Evolutionary conservation across 2,797 vertebrate species (phyloP).

Genomic region (Nannoperca australis): DNA sequence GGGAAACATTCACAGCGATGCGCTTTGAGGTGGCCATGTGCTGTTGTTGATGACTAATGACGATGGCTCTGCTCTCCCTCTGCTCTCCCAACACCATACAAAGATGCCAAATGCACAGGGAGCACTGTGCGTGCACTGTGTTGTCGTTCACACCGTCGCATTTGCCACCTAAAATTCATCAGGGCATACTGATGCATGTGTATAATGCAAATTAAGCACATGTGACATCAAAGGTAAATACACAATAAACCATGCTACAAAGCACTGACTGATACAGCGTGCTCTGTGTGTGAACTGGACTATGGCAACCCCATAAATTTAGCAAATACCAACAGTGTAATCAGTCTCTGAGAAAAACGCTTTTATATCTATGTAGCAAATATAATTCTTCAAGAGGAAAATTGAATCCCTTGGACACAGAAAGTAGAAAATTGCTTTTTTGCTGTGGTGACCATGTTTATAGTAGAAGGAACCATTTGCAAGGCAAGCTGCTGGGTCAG

Average conservation of each 20-base stretch:
- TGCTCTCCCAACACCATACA: constrained; percentile 10
- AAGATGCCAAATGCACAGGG: constrained; percentile 24
- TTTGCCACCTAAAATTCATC: constrained; percentile 23
- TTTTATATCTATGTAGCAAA: constrained; percentile 60
- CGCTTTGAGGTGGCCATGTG: constrained; percentile 41
- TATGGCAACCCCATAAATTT: constrained; percentile 14
- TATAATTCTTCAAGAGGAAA: constrained; percentile 70
- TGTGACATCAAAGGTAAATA: constrained; percentile 12
- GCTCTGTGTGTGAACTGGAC: constrained; percentile 13
- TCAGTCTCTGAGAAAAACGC: constrained; percentile 48
- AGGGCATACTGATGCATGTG: neutral
- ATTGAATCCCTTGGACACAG: constrained; percentile 62
- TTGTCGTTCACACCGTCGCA: neutral
- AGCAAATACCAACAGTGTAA: constrained; percentile 46
- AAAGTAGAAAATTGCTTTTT: constrained; percentile 68
- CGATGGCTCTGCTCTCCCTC: constrained; percentile 35
- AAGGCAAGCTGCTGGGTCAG: constrained; percentile 18
- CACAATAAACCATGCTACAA: constrained; percentile 1
- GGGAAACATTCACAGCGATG: constrained; percentile 45
- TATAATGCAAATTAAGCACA: constrained; percentile 24
- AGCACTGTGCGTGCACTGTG: no score
- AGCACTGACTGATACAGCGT: neutral
- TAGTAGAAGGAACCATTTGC: constrained; percentile 29
- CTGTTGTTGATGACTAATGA: constrained; percentile 65
- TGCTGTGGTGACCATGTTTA: constrained; percentile 34